These are phyloP conservation scores for Gopherus evgoodei DNA, from an alignment of 2,113 vertebrate genomes.

Conservation along the genomic window DNA sequence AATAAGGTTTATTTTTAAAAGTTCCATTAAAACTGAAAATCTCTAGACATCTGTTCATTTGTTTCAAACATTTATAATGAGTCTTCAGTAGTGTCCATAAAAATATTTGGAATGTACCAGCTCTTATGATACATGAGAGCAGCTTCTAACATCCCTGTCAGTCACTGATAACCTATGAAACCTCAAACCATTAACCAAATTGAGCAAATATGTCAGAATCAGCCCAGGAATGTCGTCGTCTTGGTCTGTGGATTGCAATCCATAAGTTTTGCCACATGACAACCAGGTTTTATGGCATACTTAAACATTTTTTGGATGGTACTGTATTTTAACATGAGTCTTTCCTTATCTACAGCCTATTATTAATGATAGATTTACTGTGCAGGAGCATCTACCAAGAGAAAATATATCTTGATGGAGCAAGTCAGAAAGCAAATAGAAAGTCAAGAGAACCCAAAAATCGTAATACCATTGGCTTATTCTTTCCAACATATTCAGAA, in stretches of 20 bases:
- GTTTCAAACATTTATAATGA: neutral
- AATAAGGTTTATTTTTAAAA: neutral
- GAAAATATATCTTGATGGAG: neutral
- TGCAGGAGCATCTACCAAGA: neutral
- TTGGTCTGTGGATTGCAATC: neutral
- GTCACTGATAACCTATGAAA: neutral
- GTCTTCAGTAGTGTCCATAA: neutral
- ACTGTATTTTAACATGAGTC: neutral
- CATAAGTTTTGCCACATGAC: neutral
- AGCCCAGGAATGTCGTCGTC: neutral
- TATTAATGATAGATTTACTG: neutral
- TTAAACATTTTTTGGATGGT: neutral
- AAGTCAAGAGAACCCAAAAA: neutral
- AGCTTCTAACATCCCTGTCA: neutral
- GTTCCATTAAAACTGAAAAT: neutral
- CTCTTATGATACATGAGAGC: conserved; percentile 9
- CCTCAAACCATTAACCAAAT: neutral
- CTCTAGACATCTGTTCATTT: neutral
- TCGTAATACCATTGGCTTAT: fast-evolving
- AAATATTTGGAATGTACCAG: neutral
- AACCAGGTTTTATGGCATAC: neutral
- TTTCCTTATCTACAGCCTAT: neutral
- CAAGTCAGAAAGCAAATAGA: neutral
- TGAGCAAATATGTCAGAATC: neutral
- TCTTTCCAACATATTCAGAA: neutral